Conservation (phyloP, 2,888 invertebrate genomes). For the Meiosimyza platycephala region DNA sequence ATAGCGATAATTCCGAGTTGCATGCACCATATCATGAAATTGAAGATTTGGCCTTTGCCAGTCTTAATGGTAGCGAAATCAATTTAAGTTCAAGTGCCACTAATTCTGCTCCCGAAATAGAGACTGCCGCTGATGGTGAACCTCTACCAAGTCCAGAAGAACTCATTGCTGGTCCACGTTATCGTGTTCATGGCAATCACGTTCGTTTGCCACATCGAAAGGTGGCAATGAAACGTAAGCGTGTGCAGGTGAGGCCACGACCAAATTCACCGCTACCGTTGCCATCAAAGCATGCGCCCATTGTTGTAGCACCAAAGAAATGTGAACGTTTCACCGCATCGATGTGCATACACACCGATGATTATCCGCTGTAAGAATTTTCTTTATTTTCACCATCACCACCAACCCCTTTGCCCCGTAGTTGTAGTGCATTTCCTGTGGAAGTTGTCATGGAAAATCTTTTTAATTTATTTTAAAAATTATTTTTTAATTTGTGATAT, state of each 20-base stretch:
- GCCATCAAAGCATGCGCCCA: slow-evolving; percentile 61
- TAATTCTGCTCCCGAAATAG: slow-evolving; percentile 42
- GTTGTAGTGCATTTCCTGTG: background rate
- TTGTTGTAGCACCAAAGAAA: slow-evolving; percentile 58
- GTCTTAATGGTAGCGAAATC: slow-evolving; percentile 61
- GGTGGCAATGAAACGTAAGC: slow-evolving; percentile 55
- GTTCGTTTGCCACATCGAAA: slow-evolving; percentile 43
- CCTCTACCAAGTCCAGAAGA: slow-evolving; percentile 63
- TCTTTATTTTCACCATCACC: background rate
- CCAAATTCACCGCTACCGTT: slow-evolving; percentile 57
- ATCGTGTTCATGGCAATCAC: slow-evolving; percentile 53
- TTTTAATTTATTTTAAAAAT: slow-evolving; percentile 32
- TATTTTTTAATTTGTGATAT: slow-evolving; percentile 27
- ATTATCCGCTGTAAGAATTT: slow-evolving; percentile 80
- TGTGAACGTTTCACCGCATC: slow-evolving; percentile 79
- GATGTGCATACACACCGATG: slow-evolving; percentile 77
- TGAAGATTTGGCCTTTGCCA: slow-evolving; percentile 63
- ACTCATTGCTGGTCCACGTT: slow-evolving; percentile 59
- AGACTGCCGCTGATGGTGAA: slow-evolving; percentile 48
- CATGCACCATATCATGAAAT: slow-evolving; percentile 51
- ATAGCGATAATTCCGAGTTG: background rate
- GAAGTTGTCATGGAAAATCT: background rate
- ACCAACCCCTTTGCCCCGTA: background rate
- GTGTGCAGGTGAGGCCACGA: slow-evolving; percentile 52
- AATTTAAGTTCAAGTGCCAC: slow-evolving; percentile 37